phyloP scores from a whole-genome alignment of 2,888 invertebrate species.

The Mechanitis mazaeus region DNA sequence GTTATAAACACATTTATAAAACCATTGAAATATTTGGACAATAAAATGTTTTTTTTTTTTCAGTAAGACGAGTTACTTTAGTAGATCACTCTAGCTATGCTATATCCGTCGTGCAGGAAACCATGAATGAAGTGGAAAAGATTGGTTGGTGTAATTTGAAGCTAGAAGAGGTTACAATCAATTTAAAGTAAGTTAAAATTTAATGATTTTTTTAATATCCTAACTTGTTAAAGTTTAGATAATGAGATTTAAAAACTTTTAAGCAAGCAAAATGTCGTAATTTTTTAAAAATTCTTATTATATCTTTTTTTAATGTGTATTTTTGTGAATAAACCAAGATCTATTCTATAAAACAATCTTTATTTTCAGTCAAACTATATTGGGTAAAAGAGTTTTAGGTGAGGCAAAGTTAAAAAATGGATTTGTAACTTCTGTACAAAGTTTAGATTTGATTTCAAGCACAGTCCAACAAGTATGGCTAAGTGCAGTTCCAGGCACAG shows the following conservation, averaged over 20 bases:
- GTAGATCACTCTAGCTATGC: slow-evolving; percentile 42
- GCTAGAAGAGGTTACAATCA: slow-evolving; percentile 40
- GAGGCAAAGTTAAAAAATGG: slow-evolving; percentile 46
- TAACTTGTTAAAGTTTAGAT: neutral
- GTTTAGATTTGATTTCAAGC: slow-evolving; percentile 39
- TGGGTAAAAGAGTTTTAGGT: slow-evolving; percentile 37
- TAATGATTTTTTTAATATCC: neutral
- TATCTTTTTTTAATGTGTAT: no score
- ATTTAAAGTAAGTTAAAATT: slow-evolving; percentile 42
- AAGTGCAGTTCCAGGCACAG: slow-evolving; percentile 32
- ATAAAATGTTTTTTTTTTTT: slow-evolving; percentile 30
- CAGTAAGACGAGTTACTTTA: slow-evolving; percentile 46
- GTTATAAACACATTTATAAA: no score
- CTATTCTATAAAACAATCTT: no score
- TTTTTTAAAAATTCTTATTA: no score
- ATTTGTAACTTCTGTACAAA: slow-evolving; percentile 48
- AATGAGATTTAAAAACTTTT: no score
- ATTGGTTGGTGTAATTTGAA: slow-evolving; percentile 52
- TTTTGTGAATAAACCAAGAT: neutral
- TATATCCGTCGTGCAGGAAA: slow-evolving; percentile 42
- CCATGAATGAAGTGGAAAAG: slow-evolving; percentile 42
- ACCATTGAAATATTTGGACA: no score
- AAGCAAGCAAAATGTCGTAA: no score
- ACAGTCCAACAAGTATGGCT: slow-evolving; percentile 49
- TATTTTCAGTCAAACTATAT: slow-evolving; percentile 43